A percentile compares a stretch with the other conserved stretches of the same genome.
Evolutionary conservation across 2,113 vertebrate genomes (phyloP).

Genomic region (Percina caprodes): DNA sequence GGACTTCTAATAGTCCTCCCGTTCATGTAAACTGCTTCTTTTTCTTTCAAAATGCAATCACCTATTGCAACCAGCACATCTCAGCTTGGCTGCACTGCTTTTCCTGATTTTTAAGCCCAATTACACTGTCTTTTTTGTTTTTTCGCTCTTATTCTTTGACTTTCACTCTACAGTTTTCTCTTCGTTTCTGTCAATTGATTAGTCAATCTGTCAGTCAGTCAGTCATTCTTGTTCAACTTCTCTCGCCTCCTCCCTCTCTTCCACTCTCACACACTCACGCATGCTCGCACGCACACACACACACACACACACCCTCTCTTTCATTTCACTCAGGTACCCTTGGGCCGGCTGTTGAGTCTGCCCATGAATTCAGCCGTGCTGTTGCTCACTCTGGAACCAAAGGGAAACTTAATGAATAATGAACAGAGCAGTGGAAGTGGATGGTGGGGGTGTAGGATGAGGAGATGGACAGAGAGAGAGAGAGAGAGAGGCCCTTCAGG

Average conservation of each 20-base stretch:
- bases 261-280: conserved; percentile 1
- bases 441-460: conserved; percentile 25
- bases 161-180: conserved; percentile 6
- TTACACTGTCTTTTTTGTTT: conserved; percentile 11
- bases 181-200: conserved; percentile 50
- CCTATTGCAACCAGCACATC: conserved; percentile 26
- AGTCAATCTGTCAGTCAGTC: conserved; percentile 48
- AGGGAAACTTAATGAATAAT: conserved; percentile 84
- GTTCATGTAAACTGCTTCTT: neutral
- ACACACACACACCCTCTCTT: conserved; percentile 11
- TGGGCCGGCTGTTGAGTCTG: conserved; percentile 72
- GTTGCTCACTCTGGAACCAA: conserved; percentile 73
- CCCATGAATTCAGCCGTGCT: conserved; percentile 71
- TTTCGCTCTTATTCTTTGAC: neutral
- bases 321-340: conserved; percentile 65
- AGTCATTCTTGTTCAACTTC: conserved; percentile 13
- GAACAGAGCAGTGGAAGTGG: conserved; percentile 71
- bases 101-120: conserved; percentile 26
- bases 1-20: too few relatives aligned
- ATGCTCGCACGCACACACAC: neutral
- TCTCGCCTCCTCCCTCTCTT: neutral
- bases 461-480: conserved; percentile 27
- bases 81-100: conserved; percentile 10
- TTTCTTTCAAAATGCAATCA: conserved; percentile 19
- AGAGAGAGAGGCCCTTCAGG: conserved; percentile 62